Evolutionary conservation across 1,140 invertebrate species (phyloP).

Genomic region (Brevipalpus yothersi): DNA sequence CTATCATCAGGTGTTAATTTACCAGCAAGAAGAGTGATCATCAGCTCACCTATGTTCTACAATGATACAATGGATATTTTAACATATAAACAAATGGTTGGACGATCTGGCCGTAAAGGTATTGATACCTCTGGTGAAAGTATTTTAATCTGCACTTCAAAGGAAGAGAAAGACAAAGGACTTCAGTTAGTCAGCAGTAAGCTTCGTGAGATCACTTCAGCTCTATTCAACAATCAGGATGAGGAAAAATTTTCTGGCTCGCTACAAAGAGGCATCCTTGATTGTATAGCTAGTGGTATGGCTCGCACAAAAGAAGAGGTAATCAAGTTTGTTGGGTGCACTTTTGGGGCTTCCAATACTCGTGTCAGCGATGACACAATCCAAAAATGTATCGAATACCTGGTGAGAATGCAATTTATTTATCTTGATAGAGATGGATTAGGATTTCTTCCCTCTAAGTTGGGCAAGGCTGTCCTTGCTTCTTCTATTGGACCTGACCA

Average conservation of each 20-base stretch:
- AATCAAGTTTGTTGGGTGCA: constrained; percentile 50
- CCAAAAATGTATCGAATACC: not conserved
- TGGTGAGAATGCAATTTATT: not conserved
- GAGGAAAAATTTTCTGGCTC: not conserved
- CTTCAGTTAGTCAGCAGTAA: constrained; percentile 36
- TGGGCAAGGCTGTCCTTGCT: constrained; percentile 71
- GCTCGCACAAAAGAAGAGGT: constrained; percentile 44
- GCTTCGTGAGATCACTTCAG: constrained; percentile 34
- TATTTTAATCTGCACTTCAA: constrained; percentile 58
- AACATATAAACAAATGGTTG: constrained; percentile 88
- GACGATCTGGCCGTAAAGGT: constrained; percentile 85
- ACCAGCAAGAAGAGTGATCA: constrained; percentile 75
- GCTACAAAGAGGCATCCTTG: constrained; percentile 33
- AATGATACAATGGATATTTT: constrained; percentile 43
- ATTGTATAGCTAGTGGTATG: constrained; percentile 64
- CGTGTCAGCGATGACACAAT: too few species aligned
- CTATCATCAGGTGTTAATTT: constrained; percentile 89
- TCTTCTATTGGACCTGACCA: constrained; percentile 79
- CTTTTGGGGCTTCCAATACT: constrained; percentile 26
- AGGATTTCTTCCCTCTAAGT: constrained; percentile 34
- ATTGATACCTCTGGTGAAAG: constrained; percentile 49
- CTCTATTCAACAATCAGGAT: constrained; percentile 28
- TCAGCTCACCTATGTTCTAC: constrained; percentile 19
- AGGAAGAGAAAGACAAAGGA: constrained; percentile 36
- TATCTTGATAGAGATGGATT: not conserved